Conservation (phyloP, 1,140 invertebrate species). For the Trichonephila clavipes region DNA sequence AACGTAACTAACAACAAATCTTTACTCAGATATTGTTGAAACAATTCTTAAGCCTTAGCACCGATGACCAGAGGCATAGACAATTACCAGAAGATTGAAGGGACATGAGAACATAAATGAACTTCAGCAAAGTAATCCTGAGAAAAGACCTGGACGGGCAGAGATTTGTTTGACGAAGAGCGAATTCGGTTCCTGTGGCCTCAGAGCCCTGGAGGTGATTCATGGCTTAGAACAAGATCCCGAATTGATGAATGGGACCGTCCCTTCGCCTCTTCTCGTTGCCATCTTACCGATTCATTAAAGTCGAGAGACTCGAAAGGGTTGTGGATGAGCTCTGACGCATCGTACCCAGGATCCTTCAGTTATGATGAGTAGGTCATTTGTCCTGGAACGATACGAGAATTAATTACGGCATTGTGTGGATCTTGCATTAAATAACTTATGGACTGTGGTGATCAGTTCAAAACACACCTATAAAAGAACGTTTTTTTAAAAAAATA, state of each 20-base stretch:
- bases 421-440: too few species aligned
- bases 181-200: neutral
- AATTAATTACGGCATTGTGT: neutral
- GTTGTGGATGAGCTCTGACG: neutral
- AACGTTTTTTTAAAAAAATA: too few species aligned
- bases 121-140: slow-evolving; percentile 29
- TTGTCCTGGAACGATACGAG: neutral
- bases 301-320: slow-evolving; percentile 49
- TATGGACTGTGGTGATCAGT: too few species aligned
- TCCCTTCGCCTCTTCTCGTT: neutral
- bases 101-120: slow-evolving; percentile 48
- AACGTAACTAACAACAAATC: neutral
- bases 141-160: neutral
- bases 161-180: slow-evolving; percentile 46
- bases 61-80: neutral
- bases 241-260: slow-evolving; percentile 52
- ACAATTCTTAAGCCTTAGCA: neutral
- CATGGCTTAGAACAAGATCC: slow-evolving; percentile 44
- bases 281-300: slow-evolving; percentile 36
- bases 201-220: slow-evolving; percentile 23
- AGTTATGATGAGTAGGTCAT: neutral
- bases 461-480: too few species aligned
- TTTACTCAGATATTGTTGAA: neutral
- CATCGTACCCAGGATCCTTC: neutral
- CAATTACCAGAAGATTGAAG: slow-evolving; percentile 5